Percentiles rank a stretch among this genome's conserved stretches.
Evolutionary conservation across 2,113 vertebrate species (phyloP).

Genomic region (Thalassarche chlororhynchos): DNA sequence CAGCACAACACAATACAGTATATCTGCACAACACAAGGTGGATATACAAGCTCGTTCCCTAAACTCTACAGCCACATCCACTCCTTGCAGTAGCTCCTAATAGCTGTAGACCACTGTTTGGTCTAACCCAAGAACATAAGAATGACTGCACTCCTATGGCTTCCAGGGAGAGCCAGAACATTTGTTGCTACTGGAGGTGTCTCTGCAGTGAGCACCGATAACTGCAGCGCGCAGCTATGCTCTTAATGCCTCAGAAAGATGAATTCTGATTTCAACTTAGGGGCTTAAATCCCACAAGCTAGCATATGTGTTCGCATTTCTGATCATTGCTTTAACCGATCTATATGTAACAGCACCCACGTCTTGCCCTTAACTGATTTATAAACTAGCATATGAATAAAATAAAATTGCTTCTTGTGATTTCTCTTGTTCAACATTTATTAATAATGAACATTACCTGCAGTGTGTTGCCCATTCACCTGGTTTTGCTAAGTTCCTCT

Average conservation of each 20-base stretch:
- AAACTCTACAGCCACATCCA: background rate
- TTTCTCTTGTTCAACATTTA: background rate
- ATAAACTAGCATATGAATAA: background rate
- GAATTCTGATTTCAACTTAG: background rate
- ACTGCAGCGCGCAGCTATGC: background rate
- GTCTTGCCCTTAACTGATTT: background rate
- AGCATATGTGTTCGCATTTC: background rate
- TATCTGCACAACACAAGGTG: background rate
- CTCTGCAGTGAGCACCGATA: background rate
- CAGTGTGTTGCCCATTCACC: background rate
- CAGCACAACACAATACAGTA: background rate
- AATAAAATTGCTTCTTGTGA: background rate
- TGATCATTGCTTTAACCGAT: background rate
- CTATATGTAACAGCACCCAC: background rate
- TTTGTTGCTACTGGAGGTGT: background rate
- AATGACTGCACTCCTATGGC: background rate
- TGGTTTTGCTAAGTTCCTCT: background rate
- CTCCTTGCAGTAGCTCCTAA: accelerated
- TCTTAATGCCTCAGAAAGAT: background rate
- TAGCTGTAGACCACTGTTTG: background rate
- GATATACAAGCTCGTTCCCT: background rate
- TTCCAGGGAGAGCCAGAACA: background rate
- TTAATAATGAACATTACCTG: background rate
- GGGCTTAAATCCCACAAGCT: background rate
- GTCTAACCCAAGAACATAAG: background rate